Conservation (phyloP, 2,888 invertebrate genomes). For the Nasonovia ribisnigri region DNA sequence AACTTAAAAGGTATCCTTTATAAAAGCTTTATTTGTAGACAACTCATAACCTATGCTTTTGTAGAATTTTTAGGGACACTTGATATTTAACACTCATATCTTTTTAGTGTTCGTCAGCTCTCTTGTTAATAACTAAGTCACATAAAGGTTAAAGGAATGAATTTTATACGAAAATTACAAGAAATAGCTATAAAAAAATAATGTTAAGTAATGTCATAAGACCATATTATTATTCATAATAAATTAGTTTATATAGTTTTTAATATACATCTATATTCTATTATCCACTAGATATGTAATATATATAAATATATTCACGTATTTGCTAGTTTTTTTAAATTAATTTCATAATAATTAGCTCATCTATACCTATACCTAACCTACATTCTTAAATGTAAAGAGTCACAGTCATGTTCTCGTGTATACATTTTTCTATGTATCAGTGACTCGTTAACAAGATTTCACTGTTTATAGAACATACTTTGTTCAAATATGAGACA, state of each 20-base stretch:
- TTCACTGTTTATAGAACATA: neutral
- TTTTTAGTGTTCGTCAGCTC: neutral
- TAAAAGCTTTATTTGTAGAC: neutral
- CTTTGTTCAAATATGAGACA: neutral
- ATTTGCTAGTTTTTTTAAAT: neutral
- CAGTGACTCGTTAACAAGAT: neutral
- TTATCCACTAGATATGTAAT: neutral
- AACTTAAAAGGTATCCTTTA: neutral
- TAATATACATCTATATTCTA: neutral
- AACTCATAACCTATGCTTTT: conserved; percentile 9
- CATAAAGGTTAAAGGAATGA: neutral
- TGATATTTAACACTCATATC: conserved; percentile 22
- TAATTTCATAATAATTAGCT: neutral
- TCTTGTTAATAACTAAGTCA: neutral
- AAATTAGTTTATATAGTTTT: neutral
- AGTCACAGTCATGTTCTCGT: too few relatives aligned
- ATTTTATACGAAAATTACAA: neutral
- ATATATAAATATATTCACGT: neutral
- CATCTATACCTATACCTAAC: neutral
- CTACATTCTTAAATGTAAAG: neutral
- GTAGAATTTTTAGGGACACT: neutral
- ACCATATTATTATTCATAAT: neutral
- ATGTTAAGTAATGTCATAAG: neutral
- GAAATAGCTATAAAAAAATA: neutral
- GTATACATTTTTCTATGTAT: neutral